Evolutionary conservation across 92 coral and sea anemone species (phyloP), one percentile per base, ranked within the genome.

Genomic region (Porites lobata): DNA sequence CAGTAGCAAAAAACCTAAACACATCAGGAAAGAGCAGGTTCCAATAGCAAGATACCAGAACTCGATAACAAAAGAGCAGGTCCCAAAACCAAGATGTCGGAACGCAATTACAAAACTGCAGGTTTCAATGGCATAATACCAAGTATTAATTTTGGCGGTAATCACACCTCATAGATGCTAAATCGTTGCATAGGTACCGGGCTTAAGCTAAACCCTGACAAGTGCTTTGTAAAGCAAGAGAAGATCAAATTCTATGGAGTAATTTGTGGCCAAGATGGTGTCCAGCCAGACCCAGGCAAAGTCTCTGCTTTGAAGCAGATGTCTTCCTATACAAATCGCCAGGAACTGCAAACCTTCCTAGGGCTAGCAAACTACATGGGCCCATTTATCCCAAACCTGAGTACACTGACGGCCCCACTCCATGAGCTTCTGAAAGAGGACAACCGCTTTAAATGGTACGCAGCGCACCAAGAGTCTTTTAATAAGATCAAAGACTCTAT

Each of bases 301-400:
- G 83, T 89, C 43, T 89, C 89, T 13, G 89, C 89, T 5, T 89
- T 83, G 32, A 82, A 88, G 72, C 89, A 82, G 17, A 82, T 83
- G 88, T 43, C 72, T 17, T 87, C 80, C 66, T 91, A 80, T 32
- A 64, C 69, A 21, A 80, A 75, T 71, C 56, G 18, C 68, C 91
- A 86, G 51, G 87, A 90, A 29, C 87, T 90, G 26, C 93, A 90
- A 68, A 69, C 86, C 57, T 90, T 85, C 70, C 80, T 86, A 62
- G 93, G 93, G 8, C 57, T 86, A 64, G 93, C 83, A 69, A 92
- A 66, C 80, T 92, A 92, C 91, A 85, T 89, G 83, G 87, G 83
- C 18, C 95, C 93, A 8, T 89, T 92, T 53, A 92, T 92, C 64
- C 79, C 95, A 9, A 91, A 87, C 76, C 26, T 87, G 8, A 92